These are phyloP conservation scores for Delphinus delphis DNA, from an alignment of 2,113 vertebrate genomes.

Conservation along the genomic window DNA sequence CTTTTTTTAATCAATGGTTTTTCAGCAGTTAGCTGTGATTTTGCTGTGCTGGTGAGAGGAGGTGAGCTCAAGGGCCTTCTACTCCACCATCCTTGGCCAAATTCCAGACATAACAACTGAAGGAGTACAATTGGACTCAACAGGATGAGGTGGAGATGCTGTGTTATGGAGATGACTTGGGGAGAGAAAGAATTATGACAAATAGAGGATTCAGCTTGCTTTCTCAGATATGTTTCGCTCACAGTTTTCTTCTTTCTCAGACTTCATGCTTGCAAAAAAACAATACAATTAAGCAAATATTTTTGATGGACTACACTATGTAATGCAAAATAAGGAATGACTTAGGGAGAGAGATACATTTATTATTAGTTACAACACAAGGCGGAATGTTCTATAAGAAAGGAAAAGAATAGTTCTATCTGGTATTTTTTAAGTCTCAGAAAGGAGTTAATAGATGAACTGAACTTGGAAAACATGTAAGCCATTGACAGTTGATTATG, in stretches of 20 bases:
- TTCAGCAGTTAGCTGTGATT: not conserved
- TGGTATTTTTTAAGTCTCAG: not conserved
- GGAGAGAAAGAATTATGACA: not conserved
- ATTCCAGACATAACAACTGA: not conserved
- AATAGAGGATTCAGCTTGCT: not conserved
- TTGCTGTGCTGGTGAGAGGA: not conserved
- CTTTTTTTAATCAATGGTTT: not conserved
- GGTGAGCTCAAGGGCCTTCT: not conserved
- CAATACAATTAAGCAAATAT: not conserved
- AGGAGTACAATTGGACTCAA: not conserved
- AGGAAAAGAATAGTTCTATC: not conserved
- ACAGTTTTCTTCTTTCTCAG: not conserved
- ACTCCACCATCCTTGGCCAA: not conserved
- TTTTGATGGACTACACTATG: not conserved
- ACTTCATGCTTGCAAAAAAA: not conserved
- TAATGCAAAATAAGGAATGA: not conserved
- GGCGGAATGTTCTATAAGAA: not conserved
- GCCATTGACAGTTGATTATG: not conserved
- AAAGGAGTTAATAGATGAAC: not conserved
- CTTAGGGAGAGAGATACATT: not conserved
- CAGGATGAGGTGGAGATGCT: not conserved
- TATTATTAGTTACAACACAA: not conserved
- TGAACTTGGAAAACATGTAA: not conserved
- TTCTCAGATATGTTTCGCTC: not conserved
- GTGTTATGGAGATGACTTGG: not conserved